phyloP scores from a whole-genome alignment of 2,113 vertebrate species.

The Saguinus midas region DNA sequence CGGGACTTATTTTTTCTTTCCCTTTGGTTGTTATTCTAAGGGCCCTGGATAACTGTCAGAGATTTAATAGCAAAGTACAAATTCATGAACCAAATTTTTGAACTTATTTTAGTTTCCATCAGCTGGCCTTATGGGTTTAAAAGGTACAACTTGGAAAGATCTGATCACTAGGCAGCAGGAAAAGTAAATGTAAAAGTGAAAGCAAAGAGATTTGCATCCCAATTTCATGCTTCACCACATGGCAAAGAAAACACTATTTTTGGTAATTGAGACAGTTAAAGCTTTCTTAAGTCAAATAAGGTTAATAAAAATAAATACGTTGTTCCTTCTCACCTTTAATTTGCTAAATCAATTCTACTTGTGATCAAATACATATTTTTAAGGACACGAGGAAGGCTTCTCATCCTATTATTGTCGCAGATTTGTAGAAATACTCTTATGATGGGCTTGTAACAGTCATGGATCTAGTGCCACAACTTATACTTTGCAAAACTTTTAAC shows the following conservation, averaged over 20 bases:
- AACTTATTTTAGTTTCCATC: slow-evolving; percentile 35
- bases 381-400: neutral
- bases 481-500: neutral
- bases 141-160: slow-evolving; percentile 18
- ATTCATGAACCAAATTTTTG: slow-evolving; percentile 52
- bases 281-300: neutral
- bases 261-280: neutral
- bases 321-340: neutral
- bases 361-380: neutral
- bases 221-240: neutral
- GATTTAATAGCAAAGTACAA: slow-evolving; percentile 55
- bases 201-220: neutral
- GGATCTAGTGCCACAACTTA: neutral
- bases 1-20: neutral
- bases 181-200: slow-evolving; percentile 11
- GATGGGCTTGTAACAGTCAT: neutral
- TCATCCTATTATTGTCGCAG: neutral
- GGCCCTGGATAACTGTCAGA: slow-evolving; percentile 36
- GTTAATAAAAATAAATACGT: neutral
- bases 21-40: slow-evolving; percentile 56
- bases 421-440: neutral
- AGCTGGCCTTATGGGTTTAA: slow-evolving; percentile 37
- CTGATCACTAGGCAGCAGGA: neutral
- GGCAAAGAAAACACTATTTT: neutral
- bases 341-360: neutral